Percentiles rank a stretch among this genome's conserved stretches.
phyloP scores from a whole-genome alignment of 2,888 invertebrate genomes.

The Taphrorychus bicolor region DNA sequence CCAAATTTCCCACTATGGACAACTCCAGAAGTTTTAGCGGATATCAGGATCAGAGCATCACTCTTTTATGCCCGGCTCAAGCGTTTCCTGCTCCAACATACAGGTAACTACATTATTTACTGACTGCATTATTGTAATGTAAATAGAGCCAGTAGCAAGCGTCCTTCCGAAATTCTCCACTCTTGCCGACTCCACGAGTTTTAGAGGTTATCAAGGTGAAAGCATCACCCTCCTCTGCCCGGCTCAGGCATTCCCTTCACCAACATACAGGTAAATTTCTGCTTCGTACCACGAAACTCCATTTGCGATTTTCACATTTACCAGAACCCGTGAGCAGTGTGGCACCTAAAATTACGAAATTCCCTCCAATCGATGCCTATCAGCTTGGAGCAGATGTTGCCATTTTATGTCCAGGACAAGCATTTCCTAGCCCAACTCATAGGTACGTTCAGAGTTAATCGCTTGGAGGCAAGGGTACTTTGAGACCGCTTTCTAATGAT shows the following conservation, averaged over 20 bases:
- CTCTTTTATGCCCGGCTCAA: conserved; percentile 71
- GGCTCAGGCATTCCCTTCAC: conserved; percentile 69
- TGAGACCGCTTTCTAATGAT: background rate
- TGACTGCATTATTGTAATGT: background rate
- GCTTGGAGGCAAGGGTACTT: conserved; percentile 20
- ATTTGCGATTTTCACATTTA: background rate
- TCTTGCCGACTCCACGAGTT: conserved; percentile 65
- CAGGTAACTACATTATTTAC: conserved; percentile 48
- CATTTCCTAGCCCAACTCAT: conserved; percentile 69
- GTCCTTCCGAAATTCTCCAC: conserved; percentile 67
- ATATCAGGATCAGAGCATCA: conserved; percentile 54
- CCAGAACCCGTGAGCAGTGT: conserved; percentile 62
- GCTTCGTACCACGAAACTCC: background rate
- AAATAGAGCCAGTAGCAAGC: conserved; percentile 64
- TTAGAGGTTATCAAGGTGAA: conserved; percentile 61
- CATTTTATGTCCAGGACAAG: conserved; percentile 70
- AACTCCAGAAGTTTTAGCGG: conserved; percentile 52
- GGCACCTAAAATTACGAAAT: conserved; percentile 50
- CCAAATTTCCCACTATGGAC: conserved; percentile 59
- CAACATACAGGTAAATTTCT: conserved; percentile 59
- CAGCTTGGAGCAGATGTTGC: conserved; percentile 51
- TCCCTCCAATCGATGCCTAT: conserved; percentile 33
- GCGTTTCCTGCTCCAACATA: conserved; percentile 67
- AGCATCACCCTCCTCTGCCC: conserved; percentile 65
- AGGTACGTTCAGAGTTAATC: conserved; percentile 46